A percentile compares a stretch with the other conserved stretches of the same genome.
phyloP scores from a whole-genome alignment of 1,140 invertebrate species.

The Zaprionus nigranus region DNA sequence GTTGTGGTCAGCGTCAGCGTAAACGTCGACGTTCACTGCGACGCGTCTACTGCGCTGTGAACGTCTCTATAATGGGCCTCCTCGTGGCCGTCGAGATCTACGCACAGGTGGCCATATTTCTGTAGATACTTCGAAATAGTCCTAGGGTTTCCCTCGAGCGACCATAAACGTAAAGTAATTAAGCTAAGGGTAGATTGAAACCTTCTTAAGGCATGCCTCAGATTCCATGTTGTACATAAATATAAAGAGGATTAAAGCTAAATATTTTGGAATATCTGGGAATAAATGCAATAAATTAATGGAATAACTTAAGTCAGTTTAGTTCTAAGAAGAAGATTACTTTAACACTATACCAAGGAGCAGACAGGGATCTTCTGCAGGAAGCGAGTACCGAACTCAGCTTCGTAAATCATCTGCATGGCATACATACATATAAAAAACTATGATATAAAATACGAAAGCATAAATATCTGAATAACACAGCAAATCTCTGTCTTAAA shows the following conservation, averaged over 20 bases:
- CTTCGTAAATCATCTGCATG: not conserved
- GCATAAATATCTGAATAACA: not conserved
- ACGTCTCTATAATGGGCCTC: slow-evolving; percentile 73
- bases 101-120: slow-evolving; percentile 78
- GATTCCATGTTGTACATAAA: not conserved
- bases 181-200: not conserved
- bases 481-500: not conserved
- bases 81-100: slow-evolving; percentile 80
- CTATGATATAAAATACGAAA: not conserved
- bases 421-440: not conserved
- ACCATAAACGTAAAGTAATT: not conserved
- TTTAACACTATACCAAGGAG: not conserved
- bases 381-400: not conserved
- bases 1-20: slow-evolving; percentile 80
- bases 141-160: not conserved
- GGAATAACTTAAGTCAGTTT: not conserved
- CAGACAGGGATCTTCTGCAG: not conserved
- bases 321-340: not conserved
- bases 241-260: not conserved
- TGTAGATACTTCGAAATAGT: slow-evolving; percentile 46
- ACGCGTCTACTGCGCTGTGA: slow-evolving; percentile 84
- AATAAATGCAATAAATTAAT: not conserved
- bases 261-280: not conserved
- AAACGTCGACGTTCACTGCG: slow-evolving; percentile 83
- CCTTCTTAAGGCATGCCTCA: not conserved